Conservation (phyloP, 1,140 invertebrate species). For the Idris sp. region DNA sequence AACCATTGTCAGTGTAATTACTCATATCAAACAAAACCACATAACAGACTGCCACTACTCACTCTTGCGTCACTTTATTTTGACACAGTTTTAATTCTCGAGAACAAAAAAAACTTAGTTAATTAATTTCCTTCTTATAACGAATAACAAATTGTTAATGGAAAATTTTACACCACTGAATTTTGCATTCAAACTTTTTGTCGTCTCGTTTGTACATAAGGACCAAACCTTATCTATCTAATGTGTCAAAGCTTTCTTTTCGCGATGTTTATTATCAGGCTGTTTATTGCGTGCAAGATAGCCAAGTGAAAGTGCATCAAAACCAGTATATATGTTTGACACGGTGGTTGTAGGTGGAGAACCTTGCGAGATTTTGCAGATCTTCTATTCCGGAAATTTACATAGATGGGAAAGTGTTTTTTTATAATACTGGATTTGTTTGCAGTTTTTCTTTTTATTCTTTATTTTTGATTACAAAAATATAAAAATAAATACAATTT, state of each 20-base stretch:
- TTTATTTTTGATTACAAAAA: too few relatives aligned
- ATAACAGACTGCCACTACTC: too few relatives aligned
- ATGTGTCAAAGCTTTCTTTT: conserved; percentile 57
- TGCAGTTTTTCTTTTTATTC: too few relatives aligned
- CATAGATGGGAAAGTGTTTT: conserved; percentile 68
- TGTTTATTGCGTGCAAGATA: conserved; percentile 59
- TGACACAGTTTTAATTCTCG: too few relatives aligned
- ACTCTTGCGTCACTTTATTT: conserved; percentile 26
- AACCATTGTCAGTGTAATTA: conserved; percentile 47
- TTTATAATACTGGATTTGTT: conserved; percentile 47
- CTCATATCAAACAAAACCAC: conserved; percentile 45
- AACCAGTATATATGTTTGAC: conserved; percentile 44
- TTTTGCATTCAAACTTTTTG: too few relatives aligned
- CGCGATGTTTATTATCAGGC: conserved; percentile 63
- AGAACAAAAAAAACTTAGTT: too few relatives aligned
- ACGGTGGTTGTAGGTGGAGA: conserved; percentile 62
- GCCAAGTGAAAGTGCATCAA: conserved; percentile 69
- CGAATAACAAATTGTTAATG: too few relatives aligned
- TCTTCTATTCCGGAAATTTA: conserved; percentile 67
- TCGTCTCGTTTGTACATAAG: neutral
- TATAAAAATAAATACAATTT: too few relatives aligned
- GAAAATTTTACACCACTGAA: too few relatives aligned
- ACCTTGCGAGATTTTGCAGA: conserved; percentile 64
- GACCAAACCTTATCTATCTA: conserved; percentile 35
- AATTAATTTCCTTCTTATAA: too few relatives aligned